Base-by-base conservation (phyloP, 2,888 invertebrate genomes). In the Lasius fuliginosus region DNA sequence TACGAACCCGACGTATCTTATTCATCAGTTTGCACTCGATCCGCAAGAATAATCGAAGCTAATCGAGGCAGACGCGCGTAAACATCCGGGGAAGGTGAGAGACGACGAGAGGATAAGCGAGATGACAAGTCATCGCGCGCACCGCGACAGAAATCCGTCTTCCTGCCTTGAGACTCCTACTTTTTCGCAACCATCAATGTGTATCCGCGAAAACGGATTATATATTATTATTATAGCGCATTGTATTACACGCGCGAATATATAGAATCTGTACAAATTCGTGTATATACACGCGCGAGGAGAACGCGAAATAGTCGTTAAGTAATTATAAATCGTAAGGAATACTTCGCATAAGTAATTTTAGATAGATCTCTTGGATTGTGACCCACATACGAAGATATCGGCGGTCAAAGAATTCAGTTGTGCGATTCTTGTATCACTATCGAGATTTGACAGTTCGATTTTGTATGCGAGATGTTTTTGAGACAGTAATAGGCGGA, bases 311-410 rank as follows among this genome's bases (percentile, higher is more conserved):
- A 83, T 91, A 91, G 88, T 87, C 83, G 85, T 89, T 92, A 91
- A 88, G 91, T 85, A 89, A 91, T 85, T 89, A 89, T 90, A 88
- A 86, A 84, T 85, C 65, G 76, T 89, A 92, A 90, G 85, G 68
- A 85, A 76, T 79, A 83, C 49, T 75, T 85, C 67, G 60, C 56
- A 64, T 79, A 87, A 85, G 82, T 86, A 83, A 90, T 79, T 69
- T 65, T 90, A 90, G 84, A 58, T 87, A 89, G 87, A 89, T 46
- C 67, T 86, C 84, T 90, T 77, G 83, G 89, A 90, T 87, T 85
- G 90, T 85, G 90, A 86, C 86, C 86, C 90, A 68, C 85, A 67
- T 62, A 75, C 82, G 74, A 46, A 23, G 33, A 83, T n/a, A 69
- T 49, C 33, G n/a, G 3, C 60, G 40, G 4, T n/a, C 53, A 27